These are phyloP conservation scores for Xenopus tropicalis DNA, from an alignment of 2,113 vertebrate genomes.

Conservation along the genomic window UCB_Xtro_10.0 CM004445.2:19702001-19702500, in stretches of 20 bases:
- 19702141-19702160: constrained; percentile 29
- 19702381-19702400: constrained; percentile 2
- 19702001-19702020: background rate
- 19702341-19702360: constrained; percentile 11
- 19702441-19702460: no score
- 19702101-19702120: constrained; percentile 73
- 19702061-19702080: constrained; percentile 18
- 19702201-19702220: constrained; percentile 53
- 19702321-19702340: background rate
- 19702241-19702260: constrained; percentile 97
- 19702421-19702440: no score
- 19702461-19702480: no score
- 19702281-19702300: constrained; percentile 4
- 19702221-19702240: constrained; percentile 51
- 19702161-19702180: constrained; percentile 19
- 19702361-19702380: background rate
- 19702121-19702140: constrained; percentile 57
- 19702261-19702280: constrained; percentile 86
- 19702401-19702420: background rate
- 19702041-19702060: background rate
- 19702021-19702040: constrained; percentile 27
- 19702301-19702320: background rate
- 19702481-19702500: no score
- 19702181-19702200: constrained; percentile 38
- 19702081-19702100: constrained; percentile 57